A percentile compares a stretch with the other conserved stretches of the same genome.
phyloP scores from a whole-genome alignment of 2,113 vertebrate species.

The Rana temporaria region DNA sequence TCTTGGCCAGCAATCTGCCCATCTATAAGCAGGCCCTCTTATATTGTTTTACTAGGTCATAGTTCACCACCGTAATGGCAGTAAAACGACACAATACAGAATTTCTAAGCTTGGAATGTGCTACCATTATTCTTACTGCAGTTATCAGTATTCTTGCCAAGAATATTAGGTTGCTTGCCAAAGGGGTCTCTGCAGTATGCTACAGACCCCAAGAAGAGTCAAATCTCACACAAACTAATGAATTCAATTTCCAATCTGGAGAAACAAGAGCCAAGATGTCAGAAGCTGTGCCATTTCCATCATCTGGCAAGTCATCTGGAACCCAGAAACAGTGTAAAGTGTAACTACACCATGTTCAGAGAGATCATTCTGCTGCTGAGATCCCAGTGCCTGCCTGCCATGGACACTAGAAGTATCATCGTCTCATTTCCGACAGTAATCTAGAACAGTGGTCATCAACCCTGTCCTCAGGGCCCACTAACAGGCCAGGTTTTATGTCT shows the following conservation, averaged over 20 bases:
- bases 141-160: slow-evolving; percentile 22
- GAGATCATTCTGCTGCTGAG: slow-evolving; percentile 22
- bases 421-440: slow-evolving; percentile 28
- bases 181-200: background rate
- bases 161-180: slow-evolving; percentile 29
- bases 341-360: slow-evolving; percentile 13
- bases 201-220: slow-evolving; percentile 32
- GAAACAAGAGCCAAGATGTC: slow-evolving; percentile 23
- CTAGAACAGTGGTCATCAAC: no score
- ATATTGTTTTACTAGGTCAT: background rate
- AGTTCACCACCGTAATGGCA: background rate
- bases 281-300: slow-evolving; percentile 35
- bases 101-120: background rate
- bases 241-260: slow-evolving; percentile 20
- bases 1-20: no score
- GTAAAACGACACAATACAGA: slow-evolving; percentile 11
- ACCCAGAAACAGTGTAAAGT: slow-evolving; percentile 25
- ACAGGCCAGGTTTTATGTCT: no score
- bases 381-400: slow-evolving; percentile 2
- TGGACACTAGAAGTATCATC: background rate
- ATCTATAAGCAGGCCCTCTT: no score
- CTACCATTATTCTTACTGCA: slow-evolving; percentile 17
- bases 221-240: slow-evolving; percentile 8
- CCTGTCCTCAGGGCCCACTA: no score
- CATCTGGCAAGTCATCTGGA: slow-evolving; percentile 36